These are phyloP conservation scores for Eristalinus aeneus DNA, from an alignment of 2,888 invertebrate species.

Conservation along the genomic window DNA sequence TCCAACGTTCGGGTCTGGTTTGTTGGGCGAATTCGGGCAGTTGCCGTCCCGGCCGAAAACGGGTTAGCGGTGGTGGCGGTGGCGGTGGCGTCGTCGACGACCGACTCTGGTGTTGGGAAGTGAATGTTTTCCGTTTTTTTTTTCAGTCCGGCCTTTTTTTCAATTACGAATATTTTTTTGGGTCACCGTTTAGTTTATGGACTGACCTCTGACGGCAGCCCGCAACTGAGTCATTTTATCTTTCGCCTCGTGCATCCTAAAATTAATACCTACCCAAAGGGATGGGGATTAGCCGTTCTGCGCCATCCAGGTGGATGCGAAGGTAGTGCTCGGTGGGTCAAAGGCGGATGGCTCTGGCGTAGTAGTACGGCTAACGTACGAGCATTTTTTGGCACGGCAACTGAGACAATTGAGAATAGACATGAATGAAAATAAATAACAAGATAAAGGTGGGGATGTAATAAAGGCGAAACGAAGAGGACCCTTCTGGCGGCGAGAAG, in stretches of 20 bases:
- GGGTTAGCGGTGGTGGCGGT: background rate
- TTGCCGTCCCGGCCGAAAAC: too few species aligned
- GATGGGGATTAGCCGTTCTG: background rate
- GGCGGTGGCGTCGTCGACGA: background rate
- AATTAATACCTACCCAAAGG: slow-evolving; percentile 26
- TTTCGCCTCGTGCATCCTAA: slow-evolving; percentile 33
- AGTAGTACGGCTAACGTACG: background rate
- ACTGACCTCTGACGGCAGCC: slow-evolving; percentile 50
- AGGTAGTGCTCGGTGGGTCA: slow-evolving; percentile 34
- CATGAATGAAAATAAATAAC: slow-evolving; percentile 27
- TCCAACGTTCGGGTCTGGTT: slow-evolving; percentile 30
- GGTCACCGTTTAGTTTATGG: slow-evolving; percentile 53
- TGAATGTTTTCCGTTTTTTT: background rate
- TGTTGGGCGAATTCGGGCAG: slow-evolving; percentile 4
- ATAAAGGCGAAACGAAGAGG: background rate
- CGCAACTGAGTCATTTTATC: slow-evolving; percentile 32
- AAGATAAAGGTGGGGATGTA: slow-evolving; percentile 19
- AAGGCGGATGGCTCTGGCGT: background rate
- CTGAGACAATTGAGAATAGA: background rate
- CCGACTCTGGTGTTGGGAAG: background rate
- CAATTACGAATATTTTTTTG: slow-evolving; percentile 40
- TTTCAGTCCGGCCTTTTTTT: slow-evolving; percentile 16
- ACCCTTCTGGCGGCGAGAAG: background rate
- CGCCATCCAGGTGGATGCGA: slow-evolving; percentile 37
- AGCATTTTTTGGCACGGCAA: slow-evolving; percentile 34